phyloP scores from a whole-genome alignment of 2,888 invertebrate genomes.

The Odontothrips loti region DNA sequence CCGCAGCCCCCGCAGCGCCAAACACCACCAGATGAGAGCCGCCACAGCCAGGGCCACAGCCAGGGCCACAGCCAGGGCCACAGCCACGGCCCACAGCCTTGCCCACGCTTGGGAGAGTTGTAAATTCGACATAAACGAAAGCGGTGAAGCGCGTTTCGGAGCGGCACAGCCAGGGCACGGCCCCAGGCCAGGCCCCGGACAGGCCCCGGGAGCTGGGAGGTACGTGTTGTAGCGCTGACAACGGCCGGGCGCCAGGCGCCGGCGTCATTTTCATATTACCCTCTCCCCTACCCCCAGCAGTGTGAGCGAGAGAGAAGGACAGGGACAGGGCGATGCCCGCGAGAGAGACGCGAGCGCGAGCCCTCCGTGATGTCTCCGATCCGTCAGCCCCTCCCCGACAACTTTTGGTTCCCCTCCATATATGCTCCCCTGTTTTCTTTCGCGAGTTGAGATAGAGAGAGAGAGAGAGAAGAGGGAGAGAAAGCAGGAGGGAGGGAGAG shows the following conservation, averaged over 20 bases:
- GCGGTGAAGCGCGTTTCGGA: background rate
- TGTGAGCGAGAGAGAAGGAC: background rate
- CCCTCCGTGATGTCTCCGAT: background rate
- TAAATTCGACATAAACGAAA: constrained; percentile 19
- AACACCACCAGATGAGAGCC: background rate
- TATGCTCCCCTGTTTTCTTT: no score
- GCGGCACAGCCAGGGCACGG: background rate
- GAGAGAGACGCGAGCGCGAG: background rate
- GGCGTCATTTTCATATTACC: no score
- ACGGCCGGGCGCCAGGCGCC: no score
- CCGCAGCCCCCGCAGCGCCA: no score
- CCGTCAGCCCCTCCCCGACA: no score
- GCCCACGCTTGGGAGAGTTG: background rate
- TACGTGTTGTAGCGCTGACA: no score
- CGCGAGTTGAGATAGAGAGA: background rate
- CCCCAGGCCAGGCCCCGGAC: no score
- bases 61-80: background rate
- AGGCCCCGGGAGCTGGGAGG: no score
- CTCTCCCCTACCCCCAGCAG: background rate
- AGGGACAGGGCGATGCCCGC: background rate
- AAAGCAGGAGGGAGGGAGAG: background rate
- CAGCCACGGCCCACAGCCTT: background rate
- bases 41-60: no score
- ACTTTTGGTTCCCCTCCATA: no score
- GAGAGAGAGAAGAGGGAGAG: background rate